Base-by-base conservation (phyloP, 2,113 vertebrate species). In the Hemichromis elongatus region DNA sequence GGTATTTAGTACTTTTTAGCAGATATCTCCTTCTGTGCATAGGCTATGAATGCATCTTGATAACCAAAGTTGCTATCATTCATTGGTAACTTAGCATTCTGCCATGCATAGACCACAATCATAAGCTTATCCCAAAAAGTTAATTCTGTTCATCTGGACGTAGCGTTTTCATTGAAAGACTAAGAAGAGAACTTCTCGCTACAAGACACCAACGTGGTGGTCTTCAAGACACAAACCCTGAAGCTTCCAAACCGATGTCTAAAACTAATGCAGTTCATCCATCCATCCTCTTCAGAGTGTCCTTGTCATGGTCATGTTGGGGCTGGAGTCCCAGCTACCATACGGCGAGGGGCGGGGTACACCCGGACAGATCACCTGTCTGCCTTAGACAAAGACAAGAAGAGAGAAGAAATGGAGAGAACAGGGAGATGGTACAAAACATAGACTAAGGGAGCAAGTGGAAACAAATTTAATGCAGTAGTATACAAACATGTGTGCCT, bases 151-250 rank as follows among this genome's bases (percentile, higher is more conserved):
- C 30, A 33, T 33, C 30, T 33, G 30, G 30, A 33, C 5, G 28
- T 30, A 30, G 28, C 59, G 2, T 33, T 33, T 33, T 33, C 30
- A 63, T 30, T n/a, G 59, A 0, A 33, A 63, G 18, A 63, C 18
- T 63, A 63, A 7, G 30, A 37, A 37, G 18, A 37, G 59, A 7
- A n/a, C 66, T 10, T 70, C 40, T 16, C 21, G 24, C 40, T 47
- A 45, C 0, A 73, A 73, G 42, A 73, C 14, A n/a, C 50, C 19
- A 53, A n/a, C 3, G 7, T 19, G 24, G 0, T 26, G 21, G 21
- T 40, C 35, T 40, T 24, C 40, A 47, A 73, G 11, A 28, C 40
- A 73, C 40, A 6, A 42, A 68, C 45, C 13, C 6, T 21, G 14
- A 26, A 68, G 63, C 63, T 9, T 68, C 7, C 35, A 42, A 68